These are phyloP conservation scores for Anoura caudifer DNA, from an alignment of 2,113 vertebrate genomes.

Conservation along the genomic window DNA sequence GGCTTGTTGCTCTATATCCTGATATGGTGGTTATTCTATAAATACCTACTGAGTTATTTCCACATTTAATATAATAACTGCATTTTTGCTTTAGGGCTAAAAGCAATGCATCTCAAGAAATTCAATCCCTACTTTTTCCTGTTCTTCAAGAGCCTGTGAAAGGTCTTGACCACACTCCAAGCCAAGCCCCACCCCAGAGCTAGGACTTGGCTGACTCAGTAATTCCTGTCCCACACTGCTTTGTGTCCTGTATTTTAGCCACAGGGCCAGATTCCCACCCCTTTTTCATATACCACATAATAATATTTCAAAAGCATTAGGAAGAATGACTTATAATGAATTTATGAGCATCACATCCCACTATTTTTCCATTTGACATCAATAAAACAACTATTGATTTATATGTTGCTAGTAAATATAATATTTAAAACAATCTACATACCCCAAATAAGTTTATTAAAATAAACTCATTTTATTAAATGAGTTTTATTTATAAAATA, in stretches of 20 bases:
- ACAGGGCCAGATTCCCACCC: background rate
- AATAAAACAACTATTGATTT: conserved; percentile 47
- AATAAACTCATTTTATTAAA: no score
- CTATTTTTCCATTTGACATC: conserved; percentile 20
- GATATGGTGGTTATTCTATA: background rate
- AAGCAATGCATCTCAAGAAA: background rate
- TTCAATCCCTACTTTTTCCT: background rate
- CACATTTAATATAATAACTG: background rate
- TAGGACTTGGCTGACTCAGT: background rate
- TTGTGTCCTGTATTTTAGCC: background rate
- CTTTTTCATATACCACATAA: conserved; percentile 5
- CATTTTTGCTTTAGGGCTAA: background rate
- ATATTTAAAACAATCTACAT: background rate
- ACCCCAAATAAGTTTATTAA: background rate
- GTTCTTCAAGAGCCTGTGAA: background rate
- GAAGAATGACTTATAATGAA: conserved; percentile 5
- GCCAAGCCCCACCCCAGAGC: background rate
- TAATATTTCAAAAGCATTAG: conserved; percentile 4
- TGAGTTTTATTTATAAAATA: no score
- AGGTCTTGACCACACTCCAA: background rate
- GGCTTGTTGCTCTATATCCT: background rate
- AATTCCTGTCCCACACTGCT: background rate
- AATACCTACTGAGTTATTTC: background rate
- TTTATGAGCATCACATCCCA: background rate
- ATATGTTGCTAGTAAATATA: conserved; percentile 31